Conservation (phyloP, 2,888 invertebrate species). For the Panzeria rudis region DNA sequence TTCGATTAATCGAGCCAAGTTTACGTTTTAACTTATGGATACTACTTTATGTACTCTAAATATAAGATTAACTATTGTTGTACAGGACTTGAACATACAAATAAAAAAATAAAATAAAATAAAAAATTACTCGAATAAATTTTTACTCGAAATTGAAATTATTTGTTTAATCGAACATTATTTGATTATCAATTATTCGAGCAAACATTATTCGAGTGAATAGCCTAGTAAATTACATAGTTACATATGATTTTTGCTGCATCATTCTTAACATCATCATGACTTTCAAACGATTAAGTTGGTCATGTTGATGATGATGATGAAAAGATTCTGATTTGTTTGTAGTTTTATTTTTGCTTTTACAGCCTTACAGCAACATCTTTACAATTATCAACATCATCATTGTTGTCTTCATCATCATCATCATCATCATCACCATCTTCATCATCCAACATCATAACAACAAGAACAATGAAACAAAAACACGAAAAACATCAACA, state of each 20-base stretch:
- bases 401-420: conserved; percentile 5
- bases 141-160: too few species aligned
- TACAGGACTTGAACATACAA: too few species aligned
- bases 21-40: too few species aligned
- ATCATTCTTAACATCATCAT: conserved; percentile 9
- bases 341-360: not conserved
- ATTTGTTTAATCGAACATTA: too few species aligned
- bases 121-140: too few species aligned
- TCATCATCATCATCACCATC: not conserved
- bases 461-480: conserved; percentile 11
- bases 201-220: too few species aligned
- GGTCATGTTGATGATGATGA: not conserved
- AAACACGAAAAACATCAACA: conserved; percentile 38
- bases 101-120: too few species aligned
- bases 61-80: too few species aligned
- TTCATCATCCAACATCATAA: not conserved
- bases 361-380: conserved; percentile 14
- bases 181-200: too few species aligned
- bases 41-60: too few species aligned
- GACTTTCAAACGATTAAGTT: conserved; percentile 3
- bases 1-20: too few species aligned
- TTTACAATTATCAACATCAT: conserved; percentile 7
- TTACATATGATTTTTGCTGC: not conserved
- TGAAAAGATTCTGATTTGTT: not conserved
- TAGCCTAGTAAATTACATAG: too few species aligned